phyloP scores from a whole-genome alignment of 2,888 invertebrate species.

The Leptothorax acervorum region DNA sequence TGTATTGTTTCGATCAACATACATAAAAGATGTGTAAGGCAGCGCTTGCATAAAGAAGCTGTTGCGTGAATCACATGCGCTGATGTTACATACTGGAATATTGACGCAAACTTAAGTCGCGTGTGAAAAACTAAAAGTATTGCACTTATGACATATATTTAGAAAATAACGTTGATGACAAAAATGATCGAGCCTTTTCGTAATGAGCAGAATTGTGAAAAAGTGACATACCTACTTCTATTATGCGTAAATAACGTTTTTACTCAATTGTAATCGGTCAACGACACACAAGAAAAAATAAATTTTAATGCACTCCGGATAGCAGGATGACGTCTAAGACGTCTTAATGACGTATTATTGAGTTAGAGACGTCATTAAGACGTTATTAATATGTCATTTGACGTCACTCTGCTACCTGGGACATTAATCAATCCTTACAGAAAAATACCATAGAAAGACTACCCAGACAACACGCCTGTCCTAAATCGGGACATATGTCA shows the following conservation, averaged over 20 bases:
- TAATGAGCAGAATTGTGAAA: not conserved
- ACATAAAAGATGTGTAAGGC: constrained; percentile 15
- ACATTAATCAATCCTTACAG: too few species aligned
- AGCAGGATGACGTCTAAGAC: too few species aligned
- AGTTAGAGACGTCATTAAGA: too few species aligned
- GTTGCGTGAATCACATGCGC: constrained; percentile 19
- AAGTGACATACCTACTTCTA: not conserved
- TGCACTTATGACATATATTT: not conserved
- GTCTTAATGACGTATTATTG: too few species aligned
- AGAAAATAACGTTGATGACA: constrained; percentile 3
- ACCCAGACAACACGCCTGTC: too few species aligned
- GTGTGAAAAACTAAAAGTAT: not conserved
- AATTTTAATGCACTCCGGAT: not conserved
- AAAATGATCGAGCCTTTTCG: not conserved
- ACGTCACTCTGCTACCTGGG: too few species aligned
- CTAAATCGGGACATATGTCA: too few species aligned
- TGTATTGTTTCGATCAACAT: constrained; percentile 15
- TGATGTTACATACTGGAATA: not conserved
- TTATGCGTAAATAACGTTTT: not conserved
- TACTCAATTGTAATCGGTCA: not conserved
- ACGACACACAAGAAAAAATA: not conserved
- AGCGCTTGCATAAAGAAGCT: constrained; percentile 24
- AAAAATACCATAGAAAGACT: too few species aligned
- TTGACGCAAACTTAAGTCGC: constrained; percentile 5
- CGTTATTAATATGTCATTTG: too few species aligned